Evolutionary conservation across 2,113 vertebrate genomes (phyloP), one percentile per base, ranked within the genome.

Genomic region (Lasiurus cinereus): DNA sequence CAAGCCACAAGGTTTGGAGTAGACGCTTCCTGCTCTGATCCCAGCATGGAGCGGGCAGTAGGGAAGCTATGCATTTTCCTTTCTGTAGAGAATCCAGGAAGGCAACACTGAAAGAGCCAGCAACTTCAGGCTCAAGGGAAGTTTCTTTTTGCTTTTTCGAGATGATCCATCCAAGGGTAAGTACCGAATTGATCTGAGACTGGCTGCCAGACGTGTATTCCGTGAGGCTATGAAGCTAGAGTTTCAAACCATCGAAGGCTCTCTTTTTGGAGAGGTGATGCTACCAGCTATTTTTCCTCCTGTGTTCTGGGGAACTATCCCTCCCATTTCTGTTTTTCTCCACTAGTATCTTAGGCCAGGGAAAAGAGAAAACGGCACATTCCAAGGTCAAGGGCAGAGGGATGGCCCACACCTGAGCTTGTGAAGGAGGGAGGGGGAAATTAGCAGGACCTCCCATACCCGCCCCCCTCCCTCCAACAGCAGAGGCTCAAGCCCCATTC

Each of bases 71-170:
- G 19, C 18, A 11, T 83, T 31, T 50, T 31, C 73, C 74, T 52
- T 83, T 93, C 84, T 73, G 74, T 0, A 24, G 43, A 80, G 43
- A 73, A 62, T 22, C 33, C 39, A 3, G 27, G 33, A n/a, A 33
- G n/a, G 33, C 2, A 14, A 52, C 0, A 7, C 33, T 56, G 52
- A 56, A 52, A 33, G 13, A 83, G 87, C 27, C 43, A 62, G 19
- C 16, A 15, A 31, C 80, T 56, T 43, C 21, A 77, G 46, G 54
- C 46, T 85, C 76, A 27, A 54, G 56, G 27, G 31, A 91, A 84
- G 56, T 27, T 50, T 93, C 48, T 50, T 93, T 88, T 85, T 48
- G 27, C 62, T 82, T 78, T 83, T 94, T 59, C 3, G 5, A 95
- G 50, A 59, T 59, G 72, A 87, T 59, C 80, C 48, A n/a, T 72